A percentile compares a stretch with the other conserved stretches of the same genome.
Evolutionary conservation across 2,797 vertebrate genomes (phyloP).

Genomic region (Tangara arthus): DNA sequence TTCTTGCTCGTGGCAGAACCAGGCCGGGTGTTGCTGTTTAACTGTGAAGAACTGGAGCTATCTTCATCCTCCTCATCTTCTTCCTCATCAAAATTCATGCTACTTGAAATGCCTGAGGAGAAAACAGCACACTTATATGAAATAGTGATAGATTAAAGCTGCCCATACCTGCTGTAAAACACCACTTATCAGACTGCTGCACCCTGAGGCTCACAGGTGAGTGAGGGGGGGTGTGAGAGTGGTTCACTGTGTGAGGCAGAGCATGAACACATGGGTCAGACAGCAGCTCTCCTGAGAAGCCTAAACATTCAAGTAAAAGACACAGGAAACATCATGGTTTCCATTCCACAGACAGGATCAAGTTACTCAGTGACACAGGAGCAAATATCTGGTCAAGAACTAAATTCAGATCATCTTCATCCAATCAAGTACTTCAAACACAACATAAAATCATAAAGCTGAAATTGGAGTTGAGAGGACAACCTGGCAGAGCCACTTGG

Average conservation of each 20-base stretch:
- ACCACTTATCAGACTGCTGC: neutral
- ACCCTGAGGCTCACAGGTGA: neutral
- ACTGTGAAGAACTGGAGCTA: conserved; percentile 95
- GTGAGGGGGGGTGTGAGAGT: neutral
- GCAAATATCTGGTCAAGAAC: neutral
- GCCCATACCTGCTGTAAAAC: neutral
- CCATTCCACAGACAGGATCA: neutral
- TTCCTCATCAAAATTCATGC: conserved; percentile 98
- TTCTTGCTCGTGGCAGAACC: conserved; percentile 96
- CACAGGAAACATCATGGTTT: neutral
- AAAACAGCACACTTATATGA: neutral
- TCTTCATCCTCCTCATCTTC: conserved; percentile 96
- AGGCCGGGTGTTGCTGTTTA: conserved; percentile 95
- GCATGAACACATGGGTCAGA: neutral
- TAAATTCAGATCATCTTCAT: neutral
- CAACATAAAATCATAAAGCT: neutral
- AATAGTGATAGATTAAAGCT: neutral
- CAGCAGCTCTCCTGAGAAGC: neutral
- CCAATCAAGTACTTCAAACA: neutral
- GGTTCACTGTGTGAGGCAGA: neutral
- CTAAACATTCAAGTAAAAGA: neutral
- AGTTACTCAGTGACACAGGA: neutral
- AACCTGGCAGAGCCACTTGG: neutral
- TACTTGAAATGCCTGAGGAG: conserved; percentile 91
- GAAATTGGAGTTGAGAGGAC: neutral